Evolutionary conservation across 1,140 invertebrate genomes (phyloP), one percentile per base, ranked within the genome.

Genomic region (Aleiodes sp.): DNA sequence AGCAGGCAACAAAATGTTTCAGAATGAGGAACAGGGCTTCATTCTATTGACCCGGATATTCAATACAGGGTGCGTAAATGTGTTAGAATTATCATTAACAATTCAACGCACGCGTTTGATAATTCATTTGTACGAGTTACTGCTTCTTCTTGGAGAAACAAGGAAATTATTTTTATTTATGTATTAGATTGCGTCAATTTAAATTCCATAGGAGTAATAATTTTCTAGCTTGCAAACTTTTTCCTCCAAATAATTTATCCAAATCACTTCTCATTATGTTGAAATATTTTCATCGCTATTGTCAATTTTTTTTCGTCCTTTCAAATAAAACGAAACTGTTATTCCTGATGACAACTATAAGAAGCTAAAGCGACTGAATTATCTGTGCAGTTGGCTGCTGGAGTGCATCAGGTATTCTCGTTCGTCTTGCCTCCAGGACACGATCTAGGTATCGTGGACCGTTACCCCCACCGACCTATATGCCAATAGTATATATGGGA

Each of bases 391-490:
- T 52, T 9, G 46, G 21, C 19, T 52, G 46, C 46, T 52, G 46
- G 4, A 52, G 46, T 52, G 46, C 46, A 52, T 24, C 46, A 52
- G 46, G 28, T 26, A 59, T 29, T 31, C 26, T 59, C 14, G 56
- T 59, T 59, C 28, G 56, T 29, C n/a, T 59, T 59, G 3, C 4
- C 56, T 59, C 12, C 28, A 29, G 56, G 56, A 59, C 29, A 59
- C 24, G 56, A 59, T 59, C 56, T 29, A 12, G 31, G 19, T 26
- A 35, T 26, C 37, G 56, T 70, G 72, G 68, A 73, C 72, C 72
- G 72, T 70, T 82, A 81, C 82, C 82, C 84, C 84, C 83, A 84
- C 84, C 82, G 83, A 82, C 81, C 81, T 82, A 83, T 80, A 84
- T 83, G 75, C 68, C 61, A 28, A 80, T 76, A 75, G 74, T 86